Conservation (phyloP, 2,888 invertebrate species). For the Lycophotia porphyrea region DNA sequence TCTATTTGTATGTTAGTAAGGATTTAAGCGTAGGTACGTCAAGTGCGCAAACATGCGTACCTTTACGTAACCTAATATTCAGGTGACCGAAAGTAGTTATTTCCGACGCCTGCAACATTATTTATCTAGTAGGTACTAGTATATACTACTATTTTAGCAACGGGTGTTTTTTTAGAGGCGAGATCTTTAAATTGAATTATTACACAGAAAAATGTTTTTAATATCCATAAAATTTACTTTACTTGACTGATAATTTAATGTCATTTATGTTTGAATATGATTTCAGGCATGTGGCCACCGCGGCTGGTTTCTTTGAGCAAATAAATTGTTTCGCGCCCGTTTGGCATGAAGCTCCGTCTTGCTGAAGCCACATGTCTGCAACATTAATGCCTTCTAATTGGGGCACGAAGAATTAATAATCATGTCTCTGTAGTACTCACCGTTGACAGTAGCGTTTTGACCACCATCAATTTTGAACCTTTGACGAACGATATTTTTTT, state of each 20-base stretch:
- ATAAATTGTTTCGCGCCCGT: not conserved
- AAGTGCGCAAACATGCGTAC: slow-evolving; percentile 26
- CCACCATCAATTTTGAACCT: too few relatives aligned
- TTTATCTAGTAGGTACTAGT: not conserved
- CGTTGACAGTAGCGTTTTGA: too few relatives aligned
- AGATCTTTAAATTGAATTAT: not conserved
- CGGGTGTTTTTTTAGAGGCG: not conserved
- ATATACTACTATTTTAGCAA: not conserved
- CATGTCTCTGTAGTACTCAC: too few relatives aligned
- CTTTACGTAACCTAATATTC: slow-evolving; percentile 40
- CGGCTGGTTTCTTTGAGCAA: not conserved
- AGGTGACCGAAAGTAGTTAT: slow-evolving; percentile 19
- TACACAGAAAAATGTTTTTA: not conserved
- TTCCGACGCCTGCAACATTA: slow-evolving; percentile 25
- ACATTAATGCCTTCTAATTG: not conserved
- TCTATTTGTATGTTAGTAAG: slow-evolving; percentile 24
- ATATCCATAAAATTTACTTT: not conserved
- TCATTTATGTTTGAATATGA: not conserved
- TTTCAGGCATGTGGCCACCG: not conserved
- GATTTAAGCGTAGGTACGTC: slow-evolving; percentile 25
- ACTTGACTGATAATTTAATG: not conserved
- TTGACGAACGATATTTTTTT: too few relatives aligned
- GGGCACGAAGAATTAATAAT: too few relatives aligned
- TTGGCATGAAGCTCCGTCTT: not conserved
- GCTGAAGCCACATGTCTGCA: too few relatives aligned